Percentiles rank a stretch among this genome's conserved stretches.
These are phyloP conservation scores for Nothocercus julius DNA, from an alignment of 2,113 vertebrate genomes.

Conservation along the genomic window DNA sequence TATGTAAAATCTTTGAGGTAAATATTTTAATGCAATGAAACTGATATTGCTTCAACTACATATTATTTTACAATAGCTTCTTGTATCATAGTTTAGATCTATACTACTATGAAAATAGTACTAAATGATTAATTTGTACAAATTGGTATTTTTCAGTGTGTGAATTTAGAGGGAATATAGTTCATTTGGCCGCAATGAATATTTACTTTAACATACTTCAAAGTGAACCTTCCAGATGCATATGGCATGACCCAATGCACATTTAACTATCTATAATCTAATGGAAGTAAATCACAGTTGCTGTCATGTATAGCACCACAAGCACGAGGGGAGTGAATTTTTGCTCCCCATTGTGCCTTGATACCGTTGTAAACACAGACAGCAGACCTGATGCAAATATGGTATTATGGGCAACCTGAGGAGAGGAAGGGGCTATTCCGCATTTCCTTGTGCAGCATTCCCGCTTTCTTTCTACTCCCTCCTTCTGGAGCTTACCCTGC, in stretches of 20 bases:
- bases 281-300: background rate
- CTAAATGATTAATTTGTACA: background rate
- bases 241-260: background rate
- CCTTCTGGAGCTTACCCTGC: too few relatives aligned
- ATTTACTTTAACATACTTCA: background rate
- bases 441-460: too few relatives aligned
- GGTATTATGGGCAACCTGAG: too few relatives aligned
- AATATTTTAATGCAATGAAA: background rate
- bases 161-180: background rate
- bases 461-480: too few relatives aligned
- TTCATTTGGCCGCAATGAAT: background rate
- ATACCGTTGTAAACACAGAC: accelerated
- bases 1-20: background rate
- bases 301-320: accelerated
- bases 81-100: background rate
- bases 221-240: background rate
- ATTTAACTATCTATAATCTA: background rate
- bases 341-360: background rate
- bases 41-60: background rate
- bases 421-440: too few relatives aligned
- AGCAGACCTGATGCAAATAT: background rate
- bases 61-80: background rate
- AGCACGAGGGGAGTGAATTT: background rate
- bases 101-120: background rate
- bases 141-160: background rate